Evolutionary conservation across 2,797 vertebrate genomes (phyloP), one percentile per base, ranked within the genome.

Genomic region (Tragopan temminckii): DNA sequence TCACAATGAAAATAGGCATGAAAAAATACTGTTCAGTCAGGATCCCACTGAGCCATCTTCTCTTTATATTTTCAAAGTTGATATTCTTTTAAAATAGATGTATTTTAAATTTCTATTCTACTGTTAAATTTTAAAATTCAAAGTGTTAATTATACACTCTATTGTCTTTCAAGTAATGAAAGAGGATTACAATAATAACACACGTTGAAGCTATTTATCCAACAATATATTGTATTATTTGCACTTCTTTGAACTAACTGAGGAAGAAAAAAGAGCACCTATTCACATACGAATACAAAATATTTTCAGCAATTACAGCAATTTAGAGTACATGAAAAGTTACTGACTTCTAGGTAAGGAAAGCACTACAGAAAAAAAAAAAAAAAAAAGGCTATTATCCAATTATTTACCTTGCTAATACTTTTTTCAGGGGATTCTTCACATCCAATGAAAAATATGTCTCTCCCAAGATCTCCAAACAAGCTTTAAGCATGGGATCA

Each of bases 341-440:
- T 35, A 88, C 25, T 64, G 36, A 88, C n/a, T 85, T 59, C 1
- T 3, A 83, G 3, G 3, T 24, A 53, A 77, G 21, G 4, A 81
- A 24, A 74, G 8, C 6, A n/a, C 55, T 36, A 24, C 12, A 20
- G 43, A 7, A 42, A 4, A 19, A 42, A 42, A 35, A 66, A 50
- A 33, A 0, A 42, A 5, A 35, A 43, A 43, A 76, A 70, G 1
- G 8, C 29, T 80, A 89, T 21, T 64, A 58, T 8, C 33, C 38
- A 35, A 45, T 53, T 69, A 61, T 67, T 93, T 98, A 99, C 99
- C 99, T 99, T 88, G 98, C 98, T 38, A 99, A 95, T 46, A 99
- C 98, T 93, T 98, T 98, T 91, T 99, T 98, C 78, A 99, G 96
- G 7, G 99, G 99, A 96, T 99, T 99, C 97, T 99, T 99, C 35